Evolutionary conservation across 2,113 vertebrate genomes (phyloP).

Genomic region (Peromyscus leucopus): DNA sequence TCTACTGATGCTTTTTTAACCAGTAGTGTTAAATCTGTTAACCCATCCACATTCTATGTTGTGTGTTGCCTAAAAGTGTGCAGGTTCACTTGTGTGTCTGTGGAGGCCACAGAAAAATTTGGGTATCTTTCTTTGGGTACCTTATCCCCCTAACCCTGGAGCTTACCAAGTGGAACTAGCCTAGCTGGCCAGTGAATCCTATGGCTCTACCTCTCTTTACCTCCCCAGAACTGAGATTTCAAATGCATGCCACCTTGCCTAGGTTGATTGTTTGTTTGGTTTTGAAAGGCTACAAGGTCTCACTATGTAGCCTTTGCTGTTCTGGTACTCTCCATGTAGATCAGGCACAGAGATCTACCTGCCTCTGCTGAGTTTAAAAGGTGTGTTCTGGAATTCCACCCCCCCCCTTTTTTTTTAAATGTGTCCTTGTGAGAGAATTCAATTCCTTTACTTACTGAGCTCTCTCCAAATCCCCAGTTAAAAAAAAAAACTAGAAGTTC

Average conservation of each 20-base stretch:
- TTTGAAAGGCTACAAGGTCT: neutral
- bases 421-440: neutral
- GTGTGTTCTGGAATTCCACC: neutral
- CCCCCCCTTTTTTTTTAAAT: neutral
- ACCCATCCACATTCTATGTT: neutral
- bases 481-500: neutral
- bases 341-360: neutral
- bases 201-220: neutral
- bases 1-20: neutral
- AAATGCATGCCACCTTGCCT: neutral
- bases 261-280: neutral
- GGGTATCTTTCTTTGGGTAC: neutral
- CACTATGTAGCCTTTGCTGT: neutral
- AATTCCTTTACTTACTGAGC: neutral
- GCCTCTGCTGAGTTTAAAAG: neutral
- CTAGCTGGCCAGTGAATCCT: neutral
- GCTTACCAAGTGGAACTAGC: neutral
- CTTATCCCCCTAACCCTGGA: neutral
- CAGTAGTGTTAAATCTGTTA: neutral
- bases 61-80: neutral
- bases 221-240: neutral
- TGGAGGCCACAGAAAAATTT: neutral
- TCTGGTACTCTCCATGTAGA: neutral
- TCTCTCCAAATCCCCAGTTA: neutral
- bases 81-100: neutral